Conservation (phyloP, 2,113 vertebrate genomes). For the Narcine bancroftii region DNA sequence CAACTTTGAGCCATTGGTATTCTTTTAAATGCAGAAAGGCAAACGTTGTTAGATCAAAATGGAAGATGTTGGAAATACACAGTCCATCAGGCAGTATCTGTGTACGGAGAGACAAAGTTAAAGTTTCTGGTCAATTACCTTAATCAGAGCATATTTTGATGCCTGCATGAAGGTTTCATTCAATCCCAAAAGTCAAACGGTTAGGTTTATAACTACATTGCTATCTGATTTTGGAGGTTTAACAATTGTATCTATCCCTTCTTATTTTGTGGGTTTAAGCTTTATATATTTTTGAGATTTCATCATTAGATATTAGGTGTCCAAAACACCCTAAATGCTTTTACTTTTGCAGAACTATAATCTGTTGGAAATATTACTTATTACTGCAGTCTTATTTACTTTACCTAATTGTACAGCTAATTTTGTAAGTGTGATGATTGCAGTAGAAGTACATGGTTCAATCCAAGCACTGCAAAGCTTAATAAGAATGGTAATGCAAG, state of each 20-base stretch:
- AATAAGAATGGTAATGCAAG: neutral
- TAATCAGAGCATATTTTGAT: neutral
- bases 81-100: no score
- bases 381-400: neutral
- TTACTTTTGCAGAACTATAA: neutral
- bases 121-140: no score
- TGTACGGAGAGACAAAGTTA: no score
- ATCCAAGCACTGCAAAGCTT: neutral
- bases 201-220: neutral
- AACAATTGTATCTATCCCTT: no score
- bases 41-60: no score
- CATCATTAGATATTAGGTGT: neutral
- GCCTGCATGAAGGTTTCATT: neutral
- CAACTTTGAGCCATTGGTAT: neutral
- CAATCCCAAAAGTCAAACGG: neutral
- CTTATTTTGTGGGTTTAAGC: neutral
- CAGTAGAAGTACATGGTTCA: neutral
- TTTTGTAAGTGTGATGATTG: neutral
- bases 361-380: conserved; percentile 1
- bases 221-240: neutral
- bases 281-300: neutral
- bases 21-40: neutral
- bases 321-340: neutral
- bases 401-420: neutral
- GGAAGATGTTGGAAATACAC: no score